Percentiles rank a stretch among this genome's conserved stretches.
Conservation (phyloP, 1,140 invertebrate genomes). For the Dryas iulia region DNA sequence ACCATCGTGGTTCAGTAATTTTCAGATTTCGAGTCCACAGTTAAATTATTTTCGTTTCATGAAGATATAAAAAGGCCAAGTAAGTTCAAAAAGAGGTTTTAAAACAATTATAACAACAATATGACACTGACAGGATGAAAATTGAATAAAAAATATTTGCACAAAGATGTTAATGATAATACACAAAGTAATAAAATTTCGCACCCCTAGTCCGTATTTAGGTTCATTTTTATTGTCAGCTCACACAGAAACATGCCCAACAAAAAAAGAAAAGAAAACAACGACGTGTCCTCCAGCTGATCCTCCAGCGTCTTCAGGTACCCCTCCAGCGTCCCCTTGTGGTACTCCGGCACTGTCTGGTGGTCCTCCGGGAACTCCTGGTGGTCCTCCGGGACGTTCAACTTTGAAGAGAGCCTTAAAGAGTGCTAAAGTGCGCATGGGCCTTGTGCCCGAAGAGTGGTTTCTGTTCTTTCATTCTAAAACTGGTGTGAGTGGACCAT, state of each 20-base stretch:
- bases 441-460: conserved; percentile 68
- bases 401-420: conserved; percentile 36
- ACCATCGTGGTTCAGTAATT: no score
- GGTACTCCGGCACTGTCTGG: not conserved
- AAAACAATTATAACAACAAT: not conserved
- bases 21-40: no score
- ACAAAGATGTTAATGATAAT: not conserved
- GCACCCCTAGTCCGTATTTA: not conserved
- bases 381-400: not conserved
- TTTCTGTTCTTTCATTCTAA: conserved; percentile 95
- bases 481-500: conserved; percentile 94
- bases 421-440: conserved; percentile 46
- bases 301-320: not conserved
- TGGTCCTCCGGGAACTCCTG: not conserved
- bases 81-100: not conserved
- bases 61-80: no score
- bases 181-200: not conserved
- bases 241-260: conserved; percentile 36
- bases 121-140: not conserved
- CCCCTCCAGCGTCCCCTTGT: not conserved
- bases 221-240: conserved; percentile 6
- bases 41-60: no score
- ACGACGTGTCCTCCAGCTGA: not conserved
- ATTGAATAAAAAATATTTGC: not conserved
- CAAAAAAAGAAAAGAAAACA: conserved; percentile 1